These are phyloP conservation scores for Epinotia bilunana DNA, from an alignment of 2,888 invertebrate species.

Conservation along the genomic window DNA sequence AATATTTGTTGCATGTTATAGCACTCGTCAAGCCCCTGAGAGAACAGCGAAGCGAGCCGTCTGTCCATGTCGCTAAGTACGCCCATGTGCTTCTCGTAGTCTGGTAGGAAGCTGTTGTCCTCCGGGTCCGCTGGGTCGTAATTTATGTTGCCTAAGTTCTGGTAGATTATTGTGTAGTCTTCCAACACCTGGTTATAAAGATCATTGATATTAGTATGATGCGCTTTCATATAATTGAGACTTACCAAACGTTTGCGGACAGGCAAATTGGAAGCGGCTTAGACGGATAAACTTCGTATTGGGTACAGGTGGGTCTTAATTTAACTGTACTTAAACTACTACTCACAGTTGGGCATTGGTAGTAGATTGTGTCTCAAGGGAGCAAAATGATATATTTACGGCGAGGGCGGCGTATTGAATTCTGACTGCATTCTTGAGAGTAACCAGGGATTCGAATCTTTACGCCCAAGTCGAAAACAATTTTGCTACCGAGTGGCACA, in stretches of 20 bases:
- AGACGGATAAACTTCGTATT: not conserved
- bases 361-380: no score
- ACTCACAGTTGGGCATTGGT: no score
- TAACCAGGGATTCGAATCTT: no score
- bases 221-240: not conserved
- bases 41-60: slow-evolving; percentile 90
- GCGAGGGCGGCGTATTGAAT: no score
- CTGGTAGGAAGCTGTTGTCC: slow-evolving; percentile 86
- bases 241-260: not conserved
- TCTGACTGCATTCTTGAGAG: no score
- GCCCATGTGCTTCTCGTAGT: slow-evolving; percentile 85
- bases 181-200: slow-evolving; percentile 66
- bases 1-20: slow-evolving; percentile 75
- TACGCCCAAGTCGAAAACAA: no score
- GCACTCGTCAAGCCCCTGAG: slow-evolving; percentile 92
- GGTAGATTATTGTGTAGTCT: slow-evolving; percentile 67
- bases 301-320: no score
- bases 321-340: not conserved
- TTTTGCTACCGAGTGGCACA: no score
- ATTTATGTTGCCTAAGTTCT: slow-evolving; percentile 80
- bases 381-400: no score
- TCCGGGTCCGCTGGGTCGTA: slow-evolving; percentile 92
- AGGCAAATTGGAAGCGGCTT: not conserved
- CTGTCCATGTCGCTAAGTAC: slow-evolving; percentile 89
- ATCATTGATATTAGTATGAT: not conserved